These are phyloP conservation scores for Zygothrica quintamaculata DNA, from an alignment of 2,888 invertebrate species.

Conservation along the genomic window DNA sequence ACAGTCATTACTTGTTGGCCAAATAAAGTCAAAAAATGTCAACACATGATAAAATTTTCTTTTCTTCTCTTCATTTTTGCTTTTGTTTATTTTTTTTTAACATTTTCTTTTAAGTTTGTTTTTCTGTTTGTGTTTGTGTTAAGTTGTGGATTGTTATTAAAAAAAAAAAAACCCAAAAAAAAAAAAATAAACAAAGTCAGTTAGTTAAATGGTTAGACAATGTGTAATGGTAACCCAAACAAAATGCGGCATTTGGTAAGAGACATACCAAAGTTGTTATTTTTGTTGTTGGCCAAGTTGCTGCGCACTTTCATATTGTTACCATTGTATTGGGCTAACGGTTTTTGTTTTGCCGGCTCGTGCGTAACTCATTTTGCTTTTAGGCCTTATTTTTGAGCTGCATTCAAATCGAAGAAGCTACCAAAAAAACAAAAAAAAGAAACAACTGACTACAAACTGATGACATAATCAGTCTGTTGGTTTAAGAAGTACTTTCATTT, in stretches of 20 bases:
- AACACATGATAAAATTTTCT: slow-evolving; percentile 60
- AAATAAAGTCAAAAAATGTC: slow-evolving; percentile 55
- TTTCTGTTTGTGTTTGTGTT: slow-evolving; percentile 29
- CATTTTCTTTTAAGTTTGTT: slow-evolving; percentile 15
- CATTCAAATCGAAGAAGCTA: too few relatives aligned
- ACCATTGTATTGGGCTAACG: slow-evolving; percentile 9
- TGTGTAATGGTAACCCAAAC: slow-evolving; percentile 70
- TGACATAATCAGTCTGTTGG: slow-evolving; percentile 58
- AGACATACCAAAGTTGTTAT: slow-evolving; percentile 43
- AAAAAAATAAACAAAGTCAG: slow-evolving; percentile 50
- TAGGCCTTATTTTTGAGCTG: slow-evolving; percentile 15
- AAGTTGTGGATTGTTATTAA: slow-evolving; percentile 60
- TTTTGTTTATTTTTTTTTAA: slow-evolving; percentile 21
- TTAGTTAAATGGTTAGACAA: slow-evolving; percentile 44
- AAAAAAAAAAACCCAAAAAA: too few relatives aligned
- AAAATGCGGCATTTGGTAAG: slow-evolving; percentile 72
- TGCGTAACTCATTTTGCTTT: slow-evolving; percentile 55
- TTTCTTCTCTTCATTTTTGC: slow-evolving; percentile 3
- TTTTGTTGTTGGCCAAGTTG: slow-evolving; percentile 14
- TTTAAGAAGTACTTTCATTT: slow-evolving; percentile 63
- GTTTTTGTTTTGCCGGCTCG: slow-evolving; percentile 46
- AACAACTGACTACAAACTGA: slow-evolving; percentile 35
- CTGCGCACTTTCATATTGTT: slow-evolving; percentile 28
- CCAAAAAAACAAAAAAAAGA: too few relatives aligned
- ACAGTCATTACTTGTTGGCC: slow-evolving; percentile 38